Conservation (phyloP, 2,888 invertebrate genomes). For the Amitus sp. region DNA sequence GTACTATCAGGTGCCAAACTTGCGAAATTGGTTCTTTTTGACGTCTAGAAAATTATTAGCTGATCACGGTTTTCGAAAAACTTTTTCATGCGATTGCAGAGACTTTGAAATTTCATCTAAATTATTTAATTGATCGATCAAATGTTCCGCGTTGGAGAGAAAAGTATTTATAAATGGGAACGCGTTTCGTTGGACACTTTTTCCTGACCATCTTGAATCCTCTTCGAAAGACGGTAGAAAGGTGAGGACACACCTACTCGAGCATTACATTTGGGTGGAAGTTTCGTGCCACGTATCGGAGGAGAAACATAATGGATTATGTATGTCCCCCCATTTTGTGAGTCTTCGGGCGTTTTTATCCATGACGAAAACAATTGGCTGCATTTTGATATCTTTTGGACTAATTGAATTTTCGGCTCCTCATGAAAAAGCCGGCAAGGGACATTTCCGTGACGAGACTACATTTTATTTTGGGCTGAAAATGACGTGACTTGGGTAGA, state of each 20-base stretch:
- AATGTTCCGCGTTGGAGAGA: too few relatives aligned
- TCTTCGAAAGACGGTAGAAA: not conserved
- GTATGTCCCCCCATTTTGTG: slow-evolving; percentile 7
- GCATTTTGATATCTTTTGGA: not conserved
- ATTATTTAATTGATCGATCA: too few relatives aligned
- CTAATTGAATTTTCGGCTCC: not conserved
- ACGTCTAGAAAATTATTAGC: slow-evolving; percentile 12
- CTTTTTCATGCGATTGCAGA: not conserved
- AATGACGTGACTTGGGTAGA: too few relatives aligned
- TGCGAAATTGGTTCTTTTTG: not conserved
- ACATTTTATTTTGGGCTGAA: not conserved
- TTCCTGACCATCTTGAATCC: slow-evolving; percentile 1
- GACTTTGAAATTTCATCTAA: too few relatives aligned
- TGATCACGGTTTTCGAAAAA: not conserved
- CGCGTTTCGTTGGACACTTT: not conserved
- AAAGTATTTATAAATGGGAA: too few relatives aligned
- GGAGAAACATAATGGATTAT: slow-evolving; percentile 15
- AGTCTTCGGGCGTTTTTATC: slow-evolving; percentile 1
- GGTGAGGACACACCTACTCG: slow-evolving; percentile 10
- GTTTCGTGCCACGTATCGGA: slow-evolving; percentile 40
- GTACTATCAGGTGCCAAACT: not conserved
- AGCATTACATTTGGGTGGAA: slow-evolving; percentile 17
- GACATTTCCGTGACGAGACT: too few relatives aligned
- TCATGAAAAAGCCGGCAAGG: too few relatives aligned
- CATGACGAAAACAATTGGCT: not conserved